Evolutionary conservation across 1,140 invertebrate species (phyloP), one percentile per base, ranked within the genome.

Genomic region (Eurosta solidaginis): DNA sequence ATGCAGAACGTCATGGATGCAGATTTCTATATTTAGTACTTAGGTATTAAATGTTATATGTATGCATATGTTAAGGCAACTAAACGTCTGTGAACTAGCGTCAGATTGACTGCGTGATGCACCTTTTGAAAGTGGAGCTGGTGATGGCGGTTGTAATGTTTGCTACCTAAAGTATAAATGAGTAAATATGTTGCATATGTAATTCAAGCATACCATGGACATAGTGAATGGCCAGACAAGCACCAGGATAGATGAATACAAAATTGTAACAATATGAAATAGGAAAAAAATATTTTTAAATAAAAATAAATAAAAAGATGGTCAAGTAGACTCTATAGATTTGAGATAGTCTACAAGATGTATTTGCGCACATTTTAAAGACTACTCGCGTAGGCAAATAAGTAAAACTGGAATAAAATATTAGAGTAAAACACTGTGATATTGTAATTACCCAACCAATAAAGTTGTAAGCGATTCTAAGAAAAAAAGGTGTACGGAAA

Each of bases 61-160:
- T n/a, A n/a, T n/a, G n/a, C n/a, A n/a, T n/a, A n/a, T n/a, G 9
- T 5, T 1, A 3, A n/a, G 10, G 50, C 22, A 22, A 33, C 33
- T 9, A 7, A 68, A 40, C 17, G 17, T 29, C 59, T 68, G 59
- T 20, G 54, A 17, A 59, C 12, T n/a, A 68, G 59, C 59, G 59
- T 36, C 59, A 68, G 59, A 68, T 68, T 68, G 59, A 68, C 59
- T 68, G 59, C 59, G 59, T 68, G 59, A 68, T 68, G 59, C 59
- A 68, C 59, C 59, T 68, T 68, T 68, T 68, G 59, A 68, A 68
- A 68, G 40, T 68, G 59, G 59, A 68, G 59, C 59, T 36, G 59
- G n/a, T n/a, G n/a, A 14, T 59, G 54, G 54, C 54, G 29, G 4
- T 17, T 29, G 54, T 29, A 54, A 54, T 54, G 50, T n/a, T 59